Evolutionary conservation across 2,113 vertebrate genomes (phyloP).

Genomic region (Raja brachyura): DNA sequence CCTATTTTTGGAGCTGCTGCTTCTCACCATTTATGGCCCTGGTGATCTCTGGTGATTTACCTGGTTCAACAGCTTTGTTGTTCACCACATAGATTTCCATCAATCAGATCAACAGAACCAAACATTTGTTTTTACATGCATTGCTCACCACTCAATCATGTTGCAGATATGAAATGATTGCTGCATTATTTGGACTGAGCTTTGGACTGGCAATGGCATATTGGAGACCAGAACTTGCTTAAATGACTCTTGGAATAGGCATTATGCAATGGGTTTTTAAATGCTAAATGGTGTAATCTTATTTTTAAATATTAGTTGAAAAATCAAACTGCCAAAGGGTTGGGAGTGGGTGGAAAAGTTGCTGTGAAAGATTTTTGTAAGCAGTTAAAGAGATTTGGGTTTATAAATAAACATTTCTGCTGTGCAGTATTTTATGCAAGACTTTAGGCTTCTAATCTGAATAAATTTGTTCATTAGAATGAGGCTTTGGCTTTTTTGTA

Average conservation of each 20-base stretch:
- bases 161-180: not conserved
- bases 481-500: not conserved
- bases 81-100: not conserved
- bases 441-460: not conserved
- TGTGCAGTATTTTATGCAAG: not conserved
- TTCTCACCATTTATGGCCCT: not conserved
- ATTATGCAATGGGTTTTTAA: not conserved
- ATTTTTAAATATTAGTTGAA: not conserved
- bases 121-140: not conserved
- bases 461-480: not conserved
- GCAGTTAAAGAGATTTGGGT: not conserved
- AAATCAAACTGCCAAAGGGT: constrained; percentile 14
- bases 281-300: not conserved
- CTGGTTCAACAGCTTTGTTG: too few relatives aligned
- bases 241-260: not conserved
- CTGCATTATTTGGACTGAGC: not conserved
- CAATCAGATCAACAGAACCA: not conserved
- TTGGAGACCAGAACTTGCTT: not conserved
- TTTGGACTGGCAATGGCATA: not conserved
- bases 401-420: not conserved
- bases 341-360: not conserved
- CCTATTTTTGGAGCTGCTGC: not conserved
- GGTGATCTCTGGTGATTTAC: not conserved
- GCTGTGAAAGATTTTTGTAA: too few relatives aligned
- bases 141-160: not conserved